Evolutionary conservation across 2,113 vertebrate genomes (phyloP).

Genomic region (Rhadina sibilatrix): DNA sequence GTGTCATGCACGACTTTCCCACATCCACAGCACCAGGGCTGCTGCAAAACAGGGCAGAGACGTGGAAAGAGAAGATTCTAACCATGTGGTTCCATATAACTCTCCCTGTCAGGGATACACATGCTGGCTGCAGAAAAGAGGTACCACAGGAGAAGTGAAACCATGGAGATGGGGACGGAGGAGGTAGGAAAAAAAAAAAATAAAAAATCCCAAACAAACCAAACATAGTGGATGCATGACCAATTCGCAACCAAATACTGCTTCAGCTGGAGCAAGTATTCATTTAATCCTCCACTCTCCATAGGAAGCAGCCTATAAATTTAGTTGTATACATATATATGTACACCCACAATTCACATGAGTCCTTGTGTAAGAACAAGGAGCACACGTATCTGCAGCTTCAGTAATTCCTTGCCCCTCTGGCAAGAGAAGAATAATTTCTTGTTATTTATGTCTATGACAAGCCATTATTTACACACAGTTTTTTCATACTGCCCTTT

Average conservation of each 20-base stretch:
- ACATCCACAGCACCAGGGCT: not conserved
- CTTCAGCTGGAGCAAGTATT: not conserved
- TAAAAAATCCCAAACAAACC: not conserved
- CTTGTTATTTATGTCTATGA: not conserved
- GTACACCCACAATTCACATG: not conserved
- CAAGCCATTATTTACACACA: not conserved
- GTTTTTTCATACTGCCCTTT: not conserved
- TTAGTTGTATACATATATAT: not conserved
- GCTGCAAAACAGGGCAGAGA: not conserved
- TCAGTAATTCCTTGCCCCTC: not conserved
- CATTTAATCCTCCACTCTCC: not conserved
- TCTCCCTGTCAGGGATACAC: not conserved
- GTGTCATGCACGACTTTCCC: accelerated
- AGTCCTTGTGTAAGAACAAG: not conserved
- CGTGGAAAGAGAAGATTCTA: not conserved
- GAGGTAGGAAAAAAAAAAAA: not conserved
- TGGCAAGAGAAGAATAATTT: not conserved
- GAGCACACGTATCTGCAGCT: not conserved
- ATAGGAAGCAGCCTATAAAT: not conserved
- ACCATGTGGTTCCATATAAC: accelerated
- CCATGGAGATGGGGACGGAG: not conserved
- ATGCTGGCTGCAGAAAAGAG: not conserved
- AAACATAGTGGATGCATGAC: not conserved
- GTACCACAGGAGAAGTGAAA: not conserved
- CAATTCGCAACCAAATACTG: not conserved